A percentile compares a stretch with the other conserved stretches of the same genome.
These are phyloP conservation scores for Habropoda laboriosa DNA, from an alignment of 1,140 invertebrate genomes.

Conservation along the genomic window DNA sequence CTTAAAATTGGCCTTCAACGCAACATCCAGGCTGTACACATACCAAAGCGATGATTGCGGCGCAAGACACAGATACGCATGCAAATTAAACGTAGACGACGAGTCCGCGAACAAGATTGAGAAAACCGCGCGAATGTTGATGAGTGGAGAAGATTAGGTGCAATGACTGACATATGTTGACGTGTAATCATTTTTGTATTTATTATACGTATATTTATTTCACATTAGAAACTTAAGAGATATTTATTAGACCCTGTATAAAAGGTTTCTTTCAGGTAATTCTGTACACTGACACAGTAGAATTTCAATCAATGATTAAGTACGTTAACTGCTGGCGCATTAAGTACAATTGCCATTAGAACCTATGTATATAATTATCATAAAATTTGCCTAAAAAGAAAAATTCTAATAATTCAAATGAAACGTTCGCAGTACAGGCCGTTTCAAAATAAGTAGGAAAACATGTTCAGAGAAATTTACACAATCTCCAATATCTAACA, in stretches of 20 bases:
- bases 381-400: neutral
- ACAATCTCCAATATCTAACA: neutral
- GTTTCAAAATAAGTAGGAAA: no score
- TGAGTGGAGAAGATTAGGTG: neutral
- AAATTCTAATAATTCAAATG: neutral
- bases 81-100: slow-evolving; percentile 86
- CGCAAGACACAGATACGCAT: slow-evolving; percentile 85
- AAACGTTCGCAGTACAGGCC: no score
- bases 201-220: neutral
- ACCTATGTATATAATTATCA: no score
- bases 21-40: slow-evolving; percentile 84
- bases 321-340: no score
- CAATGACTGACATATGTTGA: slow-evolving; percentile 7
- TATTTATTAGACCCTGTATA: no score
- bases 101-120: slow-evolving; percentile 87
- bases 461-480: no score
- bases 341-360: no score
- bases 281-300: no score
- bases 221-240: neutral
- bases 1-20: slow-evolving; percentile 85
- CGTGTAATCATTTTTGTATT: slow-evolving; percentile 20
- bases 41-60: slow-evolving; percentile 89
- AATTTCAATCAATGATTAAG: no score
- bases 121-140: slow-evolving; percentile 80
- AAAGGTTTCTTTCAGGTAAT: no score